A percentile compares a stretch with the other conserved stretches of the same genome.
Conservation (phyloP, 2,888 invertebrate species). For the Leptarthrus brevirostris region DNA sequence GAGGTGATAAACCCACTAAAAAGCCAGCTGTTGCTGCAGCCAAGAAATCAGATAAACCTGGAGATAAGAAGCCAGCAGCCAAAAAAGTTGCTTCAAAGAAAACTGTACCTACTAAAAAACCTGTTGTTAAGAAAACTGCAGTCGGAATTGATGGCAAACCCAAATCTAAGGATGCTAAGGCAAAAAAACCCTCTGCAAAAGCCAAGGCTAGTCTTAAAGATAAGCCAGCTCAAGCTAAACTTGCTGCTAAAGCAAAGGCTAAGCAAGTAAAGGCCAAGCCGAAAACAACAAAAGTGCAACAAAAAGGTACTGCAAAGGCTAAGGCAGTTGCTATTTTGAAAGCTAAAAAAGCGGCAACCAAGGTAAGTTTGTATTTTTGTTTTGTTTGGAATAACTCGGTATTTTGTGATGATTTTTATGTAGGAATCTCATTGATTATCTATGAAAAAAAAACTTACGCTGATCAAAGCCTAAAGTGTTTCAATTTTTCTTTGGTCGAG, state of each 20-base stretch:
- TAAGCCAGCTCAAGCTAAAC: constrained; percentile 66
- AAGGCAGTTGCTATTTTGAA: constrained; percentile 74
- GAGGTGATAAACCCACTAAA: constrained; percentile 55
- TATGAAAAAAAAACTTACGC: constrained; percentile 53
- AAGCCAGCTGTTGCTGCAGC: constrained; percentile 50
- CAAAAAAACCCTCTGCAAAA: constrained; percentile 61
- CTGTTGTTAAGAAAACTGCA: constrained; percentile 48
- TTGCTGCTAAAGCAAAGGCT: constrained; percentile 66
- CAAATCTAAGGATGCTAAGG: constrained; percentile 63
- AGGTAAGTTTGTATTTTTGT: constrained; percentile 70
- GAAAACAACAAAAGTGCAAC: constrained; percentile 59
- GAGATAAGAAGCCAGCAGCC: constrained; percentile 61
- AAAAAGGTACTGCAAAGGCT: constrained; percentile 71
- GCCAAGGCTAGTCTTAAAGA: constrained; percentile 59
- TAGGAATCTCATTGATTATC: constrained; percentile 72
- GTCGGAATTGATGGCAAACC: constrained; percentile 60
- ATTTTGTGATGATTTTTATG: constrained; percentile 67
- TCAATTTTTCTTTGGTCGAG: no score
- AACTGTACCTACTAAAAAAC: constrained; percentile 62
- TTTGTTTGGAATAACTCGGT: neutral
- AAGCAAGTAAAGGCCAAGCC: constrained; percentile 68
- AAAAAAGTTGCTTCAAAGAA: constrained; percentile 63
- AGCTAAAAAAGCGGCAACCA: constrained; percentile 87
- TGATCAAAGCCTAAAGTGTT: constrained; percentile 2
- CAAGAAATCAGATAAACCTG: constrained; percentile 58